phyloP scores from a whole-genome alignment of 2,797 vertebrate genomes.

The Lacerta viridis region DNA sequence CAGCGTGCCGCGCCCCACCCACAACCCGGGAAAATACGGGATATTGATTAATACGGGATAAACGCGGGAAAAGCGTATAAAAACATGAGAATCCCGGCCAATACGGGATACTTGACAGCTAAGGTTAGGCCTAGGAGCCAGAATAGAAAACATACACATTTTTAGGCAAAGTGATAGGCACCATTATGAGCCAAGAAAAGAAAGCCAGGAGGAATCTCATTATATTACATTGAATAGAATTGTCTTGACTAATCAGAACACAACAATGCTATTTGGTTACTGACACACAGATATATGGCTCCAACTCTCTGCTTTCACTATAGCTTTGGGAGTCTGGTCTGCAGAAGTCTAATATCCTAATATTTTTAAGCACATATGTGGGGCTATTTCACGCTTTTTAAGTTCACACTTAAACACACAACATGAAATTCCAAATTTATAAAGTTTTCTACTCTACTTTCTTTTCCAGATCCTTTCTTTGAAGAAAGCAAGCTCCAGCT shows the following conservation, averaged over 20 bases:
- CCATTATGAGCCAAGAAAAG: slow-evolving; percentile 14
- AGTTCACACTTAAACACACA: background rate
- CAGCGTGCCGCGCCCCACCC: too few relatives aligned
- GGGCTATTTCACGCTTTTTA: background rate
- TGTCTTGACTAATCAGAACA: background rate
- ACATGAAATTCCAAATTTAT: background rate
- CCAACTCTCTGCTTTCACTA: background rate
- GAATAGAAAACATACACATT: background rate
- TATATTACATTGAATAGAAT: background rate
- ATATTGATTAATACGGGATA: too few relatives aligned
- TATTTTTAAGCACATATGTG: background rate
- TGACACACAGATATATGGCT: background rate
- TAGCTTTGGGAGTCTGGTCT: background rate
- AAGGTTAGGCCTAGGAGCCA: background rate
- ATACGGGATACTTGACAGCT: too few relatives aligned
- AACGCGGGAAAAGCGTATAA: too few relatives aligned
- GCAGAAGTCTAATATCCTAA: background rate
- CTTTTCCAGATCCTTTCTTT: background rate
- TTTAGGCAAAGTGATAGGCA: background rate
- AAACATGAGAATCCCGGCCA: too few relatives aligned
- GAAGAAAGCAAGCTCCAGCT: background rate
- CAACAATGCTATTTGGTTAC: slow-evolving; percentile 6
- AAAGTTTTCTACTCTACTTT: background rate
- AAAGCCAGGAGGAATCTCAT: background rate
- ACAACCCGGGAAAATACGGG: too few relatives aligned